These are phyloP conservation scores for Microtus agrestis DNA, from an alignment of 2,797 vertebrate genomes.

Conservation along the genomic window DNA sequence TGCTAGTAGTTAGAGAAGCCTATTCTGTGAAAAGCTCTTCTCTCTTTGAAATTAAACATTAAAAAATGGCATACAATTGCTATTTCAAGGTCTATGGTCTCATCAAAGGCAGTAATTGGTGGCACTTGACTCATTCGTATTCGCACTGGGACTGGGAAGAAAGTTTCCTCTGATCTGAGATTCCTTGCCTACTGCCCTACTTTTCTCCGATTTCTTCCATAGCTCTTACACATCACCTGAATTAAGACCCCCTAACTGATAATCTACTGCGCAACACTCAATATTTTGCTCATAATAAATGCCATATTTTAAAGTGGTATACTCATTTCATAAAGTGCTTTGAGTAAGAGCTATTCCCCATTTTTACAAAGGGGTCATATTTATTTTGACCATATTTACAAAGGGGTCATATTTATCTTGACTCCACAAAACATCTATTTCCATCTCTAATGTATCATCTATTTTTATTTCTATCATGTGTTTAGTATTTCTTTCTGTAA, in stretches of 20 bases:
- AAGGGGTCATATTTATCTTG: background rate
- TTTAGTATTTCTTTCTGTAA: background rate
- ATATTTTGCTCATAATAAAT: background rate
- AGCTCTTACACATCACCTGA: background rate
- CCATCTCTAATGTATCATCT: background rate
- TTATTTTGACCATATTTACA: background rate
- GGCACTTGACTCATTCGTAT: background rate
- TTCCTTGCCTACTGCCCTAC: background rate
- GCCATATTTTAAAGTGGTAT: background rate
- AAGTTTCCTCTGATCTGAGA: background rate
- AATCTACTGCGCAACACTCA: background rate
- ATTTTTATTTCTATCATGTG: background rate
- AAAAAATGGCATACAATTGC: background rate
- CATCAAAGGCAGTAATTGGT: background rate
- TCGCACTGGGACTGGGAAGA: background rate
- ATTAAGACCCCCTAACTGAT: background rate
- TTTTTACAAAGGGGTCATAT: background rate
- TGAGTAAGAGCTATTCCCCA: background rate
- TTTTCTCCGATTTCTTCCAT: background rate
- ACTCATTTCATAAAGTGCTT: background rate
- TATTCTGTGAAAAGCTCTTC: background rate
- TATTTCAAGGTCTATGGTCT: background rate
- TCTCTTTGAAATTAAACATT: background rate
- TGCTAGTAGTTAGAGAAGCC: background rate
- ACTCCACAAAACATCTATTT: background rate